Evolutionary conservation across 2,113 vertebrate genomes (phyloP).

Genomic region (Vulpes lagopus): DNA sequence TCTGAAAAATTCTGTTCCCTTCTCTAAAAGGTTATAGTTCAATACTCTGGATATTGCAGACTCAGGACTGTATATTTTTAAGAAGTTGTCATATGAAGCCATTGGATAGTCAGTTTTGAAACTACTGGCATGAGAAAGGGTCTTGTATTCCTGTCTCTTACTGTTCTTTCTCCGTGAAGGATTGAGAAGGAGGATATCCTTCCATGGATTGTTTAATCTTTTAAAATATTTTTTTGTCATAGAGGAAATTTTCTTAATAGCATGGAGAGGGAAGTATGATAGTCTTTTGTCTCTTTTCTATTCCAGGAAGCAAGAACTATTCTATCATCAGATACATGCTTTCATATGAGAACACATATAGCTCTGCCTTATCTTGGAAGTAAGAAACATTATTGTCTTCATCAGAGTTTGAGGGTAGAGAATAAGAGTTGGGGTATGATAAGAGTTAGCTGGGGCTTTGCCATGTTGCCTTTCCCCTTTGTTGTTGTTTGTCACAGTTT

Average conservation of each 20-base stretch:
- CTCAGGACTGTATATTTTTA: neutral
- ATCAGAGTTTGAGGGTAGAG: neutral
- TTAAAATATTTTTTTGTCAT: neutral
- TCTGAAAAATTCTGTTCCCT: neutral
- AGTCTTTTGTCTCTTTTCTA: neutral
- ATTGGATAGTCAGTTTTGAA: conserved; percentile 14
- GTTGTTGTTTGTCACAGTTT: neutral
- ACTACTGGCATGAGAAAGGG: neutral
- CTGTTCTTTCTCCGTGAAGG: neutral
- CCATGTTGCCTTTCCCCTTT: neutral
- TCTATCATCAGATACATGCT: neutral
- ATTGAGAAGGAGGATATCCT: neutral
- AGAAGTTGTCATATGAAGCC: neutral
- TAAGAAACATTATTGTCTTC: neutral
- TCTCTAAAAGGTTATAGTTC: neutral
- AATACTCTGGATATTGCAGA: neutral
- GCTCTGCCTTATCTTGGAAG: neutral
- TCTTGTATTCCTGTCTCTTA: neutral
- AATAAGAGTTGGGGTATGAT: neutral
- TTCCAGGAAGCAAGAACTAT: neutral
- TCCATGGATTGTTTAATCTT: neutral
- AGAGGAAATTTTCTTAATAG: neutral
- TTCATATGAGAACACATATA: neutral
- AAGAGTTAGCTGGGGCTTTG: neutral
- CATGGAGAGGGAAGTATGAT: neutral